Evolutionary conservation across 1,140 invertebrate species (phyloP).

Genomic region (Euura saliciscinereae): DNA sequence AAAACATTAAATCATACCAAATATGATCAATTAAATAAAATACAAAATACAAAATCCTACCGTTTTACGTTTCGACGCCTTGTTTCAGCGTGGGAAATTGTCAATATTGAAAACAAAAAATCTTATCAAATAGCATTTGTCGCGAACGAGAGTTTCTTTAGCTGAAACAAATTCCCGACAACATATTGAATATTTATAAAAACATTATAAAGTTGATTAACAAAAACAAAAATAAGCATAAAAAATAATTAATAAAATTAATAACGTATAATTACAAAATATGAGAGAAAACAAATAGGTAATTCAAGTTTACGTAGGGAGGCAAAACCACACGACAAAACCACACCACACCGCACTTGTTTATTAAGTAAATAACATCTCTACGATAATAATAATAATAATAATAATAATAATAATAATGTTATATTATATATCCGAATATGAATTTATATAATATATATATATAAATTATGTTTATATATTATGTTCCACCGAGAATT

Average conservation of each 20-base stretch:
- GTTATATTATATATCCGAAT: constrained; percentile 46
- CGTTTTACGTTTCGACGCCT: background rate
- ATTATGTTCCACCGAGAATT: constrained; percentile 34
- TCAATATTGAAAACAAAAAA: background rate
- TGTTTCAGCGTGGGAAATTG: background rate
- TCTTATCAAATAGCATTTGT: background rate
- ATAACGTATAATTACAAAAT: background rate
- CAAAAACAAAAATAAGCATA: background rate
- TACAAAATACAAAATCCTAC: background rate
- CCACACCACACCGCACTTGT: constrained; percentile 28
- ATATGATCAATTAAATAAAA: no score
- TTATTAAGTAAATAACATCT: constrained; percentile 39
- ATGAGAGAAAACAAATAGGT: background rate
- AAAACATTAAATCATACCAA: background rate
- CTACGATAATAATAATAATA: constrained; percentile 31
- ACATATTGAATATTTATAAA: background rate
- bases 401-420: constrained; percentile 14
- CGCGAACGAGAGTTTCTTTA: background rate
- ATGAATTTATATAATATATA: constrained; percentile 45
- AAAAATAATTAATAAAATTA: background rate
- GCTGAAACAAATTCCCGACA: background rate
- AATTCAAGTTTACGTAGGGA: background rate
- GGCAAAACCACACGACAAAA: constrained; percentile 9
- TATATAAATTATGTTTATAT: constrained; percentile 36
- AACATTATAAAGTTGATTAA: no score